These are phyloP conservation scores for Epinephelus cyanopodus DNA, from an alignment of 2,113 vertebrate genomes.

Conservation along the genomic window DNA sequence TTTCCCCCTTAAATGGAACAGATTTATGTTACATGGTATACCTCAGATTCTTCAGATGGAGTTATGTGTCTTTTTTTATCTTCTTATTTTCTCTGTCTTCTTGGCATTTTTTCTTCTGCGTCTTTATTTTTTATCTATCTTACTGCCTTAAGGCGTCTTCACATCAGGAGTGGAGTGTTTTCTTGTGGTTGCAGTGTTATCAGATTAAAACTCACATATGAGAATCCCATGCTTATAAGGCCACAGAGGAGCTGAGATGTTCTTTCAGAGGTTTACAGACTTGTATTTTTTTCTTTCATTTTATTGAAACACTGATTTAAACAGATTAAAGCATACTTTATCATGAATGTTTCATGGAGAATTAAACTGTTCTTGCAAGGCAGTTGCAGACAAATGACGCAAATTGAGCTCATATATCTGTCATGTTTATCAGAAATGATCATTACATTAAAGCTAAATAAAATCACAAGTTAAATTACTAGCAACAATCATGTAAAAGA, in stretches of 20 bases:
- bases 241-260: background rate
- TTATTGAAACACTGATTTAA: background rate
- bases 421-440: background rate
- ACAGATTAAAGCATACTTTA: background rate
- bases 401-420: background rate
- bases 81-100: background rate
- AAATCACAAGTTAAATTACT: constrained; percentile 1
- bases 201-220: constrained; percentile 8
- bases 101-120: background rate
- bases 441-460: background rate
- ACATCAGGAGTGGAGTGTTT: constrained; percentile 11
- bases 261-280: background rate
- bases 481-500: background rate
- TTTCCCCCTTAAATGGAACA: background rate
- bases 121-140: constrained; percentile 24
- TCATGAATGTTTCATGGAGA: no score
- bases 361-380: background rate
- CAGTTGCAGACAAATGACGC: background rate
- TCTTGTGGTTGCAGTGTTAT: constrained; percentile 7
- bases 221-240: background rate
- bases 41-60: background rate
- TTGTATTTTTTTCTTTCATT: background rate
- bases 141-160: background rate
- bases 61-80: background rate
- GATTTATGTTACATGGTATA: background rate